A percentile compares a stretch with the other conserved stretches of the same genome.
phyloP scores from a whole-genome alignment of 2,797 vertebrate species.

The Pangasius larnaudii region DNA sequence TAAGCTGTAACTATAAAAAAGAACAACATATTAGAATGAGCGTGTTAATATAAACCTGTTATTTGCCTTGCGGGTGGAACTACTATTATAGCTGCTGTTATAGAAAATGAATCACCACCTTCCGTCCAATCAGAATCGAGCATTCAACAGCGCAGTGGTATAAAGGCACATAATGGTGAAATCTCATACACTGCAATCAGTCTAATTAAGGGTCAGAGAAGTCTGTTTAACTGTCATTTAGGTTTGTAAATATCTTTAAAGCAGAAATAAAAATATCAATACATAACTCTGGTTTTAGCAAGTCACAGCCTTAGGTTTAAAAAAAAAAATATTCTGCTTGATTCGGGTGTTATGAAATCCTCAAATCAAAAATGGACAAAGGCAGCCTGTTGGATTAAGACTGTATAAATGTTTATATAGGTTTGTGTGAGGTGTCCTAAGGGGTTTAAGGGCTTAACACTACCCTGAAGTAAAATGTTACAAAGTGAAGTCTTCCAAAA shows the following conservation, averaged over 20 bases:
- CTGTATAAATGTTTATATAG: not conserved
- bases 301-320: not conserved
- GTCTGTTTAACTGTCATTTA: not conserved
- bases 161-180: not conserved
- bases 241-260: too few relatives aligned
- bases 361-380: not conserved
- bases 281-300: too few relatives aligned
- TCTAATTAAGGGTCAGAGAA: not conserved
- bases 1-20: not conserved
- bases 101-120: not conserved
- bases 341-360: not conserved
- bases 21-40: not conserved
- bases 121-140: not conserved
- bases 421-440: not conserved
- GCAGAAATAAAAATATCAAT: too few relatives aligned
- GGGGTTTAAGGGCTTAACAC: not conserved
- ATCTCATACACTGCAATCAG: not conserved
- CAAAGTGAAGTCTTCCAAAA: not conserved
- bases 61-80: too few relatives aligned
- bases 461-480: not conserved
- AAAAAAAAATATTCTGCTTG: not conserved
- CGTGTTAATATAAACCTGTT: not conserved
- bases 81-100: not conserved
- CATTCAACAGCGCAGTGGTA: not conserved
- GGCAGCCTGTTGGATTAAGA: not conserved